Percentiles rank a stretch among this genome's conserved stretches.
Conservation (phyloP, 2,113 vertebrate species). For the Neofelis nebulosa region DNA sequence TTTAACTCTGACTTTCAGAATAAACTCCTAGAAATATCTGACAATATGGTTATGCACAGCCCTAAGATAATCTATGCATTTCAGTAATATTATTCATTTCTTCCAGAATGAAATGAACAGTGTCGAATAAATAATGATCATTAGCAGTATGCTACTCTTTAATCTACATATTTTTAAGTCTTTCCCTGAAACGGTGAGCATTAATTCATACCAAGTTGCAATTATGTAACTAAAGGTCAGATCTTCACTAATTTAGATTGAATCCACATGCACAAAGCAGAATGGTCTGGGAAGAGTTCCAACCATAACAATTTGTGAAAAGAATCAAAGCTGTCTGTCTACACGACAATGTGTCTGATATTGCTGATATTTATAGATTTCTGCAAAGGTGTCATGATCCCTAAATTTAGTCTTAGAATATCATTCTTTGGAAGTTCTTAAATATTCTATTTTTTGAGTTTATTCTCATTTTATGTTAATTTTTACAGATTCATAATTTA, state of each 20-base stretch:
- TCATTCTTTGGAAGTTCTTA: background rate
- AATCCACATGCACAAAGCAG: background rate
- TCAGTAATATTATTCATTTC: background rate
- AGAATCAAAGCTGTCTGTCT: background rate
- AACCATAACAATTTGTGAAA: constrained; percentile 12
- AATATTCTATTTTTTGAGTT: background rate
- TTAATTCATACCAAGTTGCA: constrained; percentile 14
- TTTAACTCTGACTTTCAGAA: background rate
- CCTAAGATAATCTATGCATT: background rate
- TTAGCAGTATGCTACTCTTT: background rate
- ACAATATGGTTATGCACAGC: background rate
- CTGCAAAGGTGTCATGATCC: background rate
- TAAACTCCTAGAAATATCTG: background rate
- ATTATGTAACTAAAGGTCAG: background rate
- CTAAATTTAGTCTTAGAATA: background rate
- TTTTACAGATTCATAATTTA: background rate
- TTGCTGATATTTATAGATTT: background rate
- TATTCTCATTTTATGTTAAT: background rate
- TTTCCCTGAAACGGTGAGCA: constrained; percentile 6
- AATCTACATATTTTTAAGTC: background rate
- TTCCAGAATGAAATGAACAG: background rate
- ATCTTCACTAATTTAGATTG: background rate
- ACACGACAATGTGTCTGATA: background rate
- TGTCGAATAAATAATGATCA: constrained; percentile 22
- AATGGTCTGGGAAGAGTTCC: constrained; percentile 41